Percentiles rank a stretch among this genome's conserved stretches.
These are phyloP conservation scores for Gymnopithys bicolor DNA, from an alignment of 2,797 vertebrate genomes.

Conservation along the genomic window DNA sequence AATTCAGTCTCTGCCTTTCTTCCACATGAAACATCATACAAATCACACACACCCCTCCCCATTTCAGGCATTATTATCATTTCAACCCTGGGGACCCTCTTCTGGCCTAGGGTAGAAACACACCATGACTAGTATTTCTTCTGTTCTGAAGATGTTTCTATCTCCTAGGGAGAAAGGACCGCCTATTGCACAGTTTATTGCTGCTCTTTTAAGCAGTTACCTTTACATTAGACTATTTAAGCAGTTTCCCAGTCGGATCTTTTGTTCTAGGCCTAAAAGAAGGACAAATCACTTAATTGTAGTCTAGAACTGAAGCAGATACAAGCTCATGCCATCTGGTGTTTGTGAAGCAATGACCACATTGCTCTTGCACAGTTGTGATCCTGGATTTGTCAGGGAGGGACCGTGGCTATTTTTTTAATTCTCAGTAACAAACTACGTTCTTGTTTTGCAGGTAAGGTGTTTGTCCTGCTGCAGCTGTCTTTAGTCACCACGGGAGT, in stretches of 20 bases:
- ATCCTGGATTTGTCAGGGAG: background rate
- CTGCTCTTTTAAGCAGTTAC: background rate
- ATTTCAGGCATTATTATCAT: background rate
- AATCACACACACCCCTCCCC: fast-evolving
- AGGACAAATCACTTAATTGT: background rate
- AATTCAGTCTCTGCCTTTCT: background rate
- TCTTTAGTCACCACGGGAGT: conserved; percentile 83
- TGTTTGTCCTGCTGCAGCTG: conserved; percentile 87
- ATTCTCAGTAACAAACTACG: background rate
- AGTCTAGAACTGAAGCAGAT: background rate
- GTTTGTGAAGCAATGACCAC: background rate
- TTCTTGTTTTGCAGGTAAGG: conserved; percentile 78
- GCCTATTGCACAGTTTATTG: background rate
- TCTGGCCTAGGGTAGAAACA: background rate
- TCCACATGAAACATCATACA: background rate
- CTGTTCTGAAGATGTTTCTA: background rate
- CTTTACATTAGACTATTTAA: background rate
- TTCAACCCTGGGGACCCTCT: background rate
- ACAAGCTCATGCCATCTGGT: background rate
- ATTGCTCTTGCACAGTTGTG: background rate
- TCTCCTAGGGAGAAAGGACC: background rate
- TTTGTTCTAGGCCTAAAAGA: background rate
- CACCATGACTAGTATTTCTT: background rate
- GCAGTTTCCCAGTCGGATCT: background rate
- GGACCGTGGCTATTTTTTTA: background rate